Conservation (phyloP, 2,797 vertebrate species). For the Dipus sagitta region DNA sequence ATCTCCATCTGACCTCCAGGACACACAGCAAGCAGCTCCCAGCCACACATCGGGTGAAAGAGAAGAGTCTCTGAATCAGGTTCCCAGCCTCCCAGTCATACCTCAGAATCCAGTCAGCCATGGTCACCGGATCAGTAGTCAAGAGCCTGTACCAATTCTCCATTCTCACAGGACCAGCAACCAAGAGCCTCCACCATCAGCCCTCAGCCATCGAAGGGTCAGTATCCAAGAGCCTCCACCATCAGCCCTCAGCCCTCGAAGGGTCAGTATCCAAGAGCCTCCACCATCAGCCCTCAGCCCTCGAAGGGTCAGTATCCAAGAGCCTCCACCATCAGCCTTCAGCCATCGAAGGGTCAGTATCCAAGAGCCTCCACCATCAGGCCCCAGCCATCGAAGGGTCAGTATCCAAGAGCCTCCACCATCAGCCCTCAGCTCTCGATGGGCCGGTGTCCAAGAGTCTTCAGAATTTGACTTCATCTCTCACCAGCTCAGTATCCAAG, state of each 20-base stretch:
- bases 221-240: neutral
- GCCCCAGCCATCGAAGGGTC: fast-evolving
- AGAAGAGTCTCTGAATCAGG: fast-evolving
- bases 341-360: fast-evolving
- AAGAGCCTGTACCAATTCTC: too few relatives aligned
- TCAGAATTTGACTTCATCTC: fast-evolving
- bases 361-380: neutral
- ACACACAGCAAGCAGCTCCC: neutral
- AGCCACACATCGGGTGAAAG: neutral
- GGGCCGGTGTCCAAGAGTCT: neutral
- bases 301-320: fast-evolving
- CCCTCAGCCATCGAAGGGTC: neutral
- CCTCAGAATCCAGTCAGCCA: neutral
- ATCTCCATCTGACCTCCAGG: neutral
- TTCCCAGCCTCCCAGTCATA: fast-evolving
- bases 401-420: neutral
- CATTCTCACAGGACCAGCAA: neutral
- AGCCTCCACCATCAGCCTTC: fast-evolving
- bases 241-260: fast-evolving
- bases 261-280: neutral
- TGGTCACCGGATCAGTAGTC: fast-evolving
- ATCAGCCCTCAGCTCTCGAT: fast-evolving
- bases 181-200: fast-evolving
- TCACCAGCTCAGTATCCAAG: neutral
- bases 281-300: fast-evolving